Base-by-base conservation (phyloP, 2,888 invertebrate genomes). In the Hirudinaria manillensis region DNA sequence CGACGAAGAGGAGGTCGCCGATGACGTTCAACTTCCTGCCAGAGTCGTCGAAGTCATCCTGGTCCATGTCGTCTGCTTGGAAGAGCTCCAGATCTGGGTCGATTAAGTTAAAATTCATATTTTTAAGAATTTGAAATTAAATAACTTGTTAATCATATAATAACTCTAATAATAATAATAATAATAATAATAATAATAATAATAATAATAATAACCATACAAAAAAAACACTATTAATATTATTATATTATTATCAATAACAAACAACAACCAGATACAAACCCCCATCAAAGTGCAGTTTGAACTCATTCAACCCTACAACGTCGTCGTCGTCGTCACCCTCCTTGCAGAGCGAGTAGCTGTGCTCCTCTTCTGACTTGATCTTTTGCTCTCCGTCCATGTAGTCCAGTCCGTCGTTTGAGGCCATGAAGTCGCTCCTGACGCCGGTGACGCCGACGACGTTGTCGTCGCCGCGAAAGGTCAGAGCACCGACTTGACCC, bases 281-380 rank as follows among this genome's bases (percentile, higher is more conserved):
- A 68, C 68, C 34, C 34, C 68, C 68, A 34, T 34, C 32, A 16
- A 61, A 61, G 61, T 61, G 24, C 61, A 61, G 29, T 10, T 68
- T 36, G 21, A 68, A 68, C 2, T 68, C 32, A 13, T 24, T 36
- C 68, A 32, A 7, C 13, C 29, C 61, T 19, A 1, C 29, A 27
- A 19, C 61, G 13, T 61, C 61, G 3, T 61, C 61, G 3, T 13
- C 61, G 24, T 29, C 29, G 7, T 68, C 36, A 1, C 16, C 68
- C 10, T 68, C 68, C 3, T 68, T 68, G 32, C n/a, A 24, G 3
- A 68, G 36, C 21, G 68, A 68, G 68, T 68, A 68, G 21, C 68
- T 68, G 36, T 68, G 68, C 36, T 68, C 68, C 68, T 32, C n/a
- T n/a, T n/a, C 68, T 6, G 16, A n/a, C 34, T 68, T 36, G 32